phyloP scores from a whole-genome alignment of 2,888 invertebrate species.

The Liposcelis brunnea region DNA sequence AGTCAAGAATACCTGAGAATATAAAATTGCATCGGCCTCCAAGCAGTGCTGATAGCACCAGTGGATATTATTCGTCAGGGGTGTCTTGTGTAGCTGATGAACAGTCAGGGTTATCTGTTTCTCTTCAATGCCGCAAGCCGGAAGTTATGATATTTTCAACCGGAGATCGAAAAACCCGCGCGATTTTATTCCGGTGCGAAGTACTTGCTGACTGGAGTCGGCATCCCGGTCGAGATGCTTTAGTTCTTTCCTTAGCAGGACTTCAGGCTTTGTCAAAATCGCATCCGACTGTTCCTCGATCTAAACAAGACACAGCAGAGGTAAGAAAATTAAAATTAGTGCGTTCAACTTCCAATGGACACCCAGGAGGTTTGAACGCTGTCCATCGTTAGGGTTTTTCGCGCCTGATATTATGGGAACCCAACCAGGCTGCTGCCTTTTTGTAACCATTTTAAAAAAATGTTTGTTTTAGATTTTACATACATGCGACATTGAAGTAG shows the following conservation, averaged over 20 bases:
- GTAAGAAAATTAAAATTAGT: no score
- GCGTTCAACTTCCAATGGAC: no score
- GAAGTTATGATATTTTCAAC: conserved; percentile 59
- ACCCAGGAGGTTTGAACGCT: no score
- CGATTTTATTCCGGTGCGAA: conserved; percentile 49
- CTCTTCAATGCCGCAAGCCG: conserved; percentile 55
- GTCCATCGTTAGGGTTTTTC: no score
- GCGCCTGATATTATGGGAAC: no score
- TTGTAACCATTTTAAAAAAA: no score
- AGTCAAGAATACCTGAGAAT: no score
- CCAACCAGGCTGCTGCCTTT: no score
- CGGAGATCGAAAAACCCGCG: conserved; percentile 40
- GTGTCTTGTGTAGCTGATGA: conserved; percentile 26
- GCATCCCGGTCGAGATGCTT: conserved; percentile 43
- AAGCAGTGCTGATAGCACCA: conserved; percentile 37
- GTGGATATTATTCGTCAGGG: conserved; percentile 38
- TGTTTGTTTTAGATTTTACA: conserved; percentile 30
- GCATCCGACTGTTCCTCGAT: conserved; percentile 20
- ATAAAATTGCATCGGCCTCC: conserved; percentile 23
- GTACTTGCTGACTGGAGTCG: conserved; percentile 50
- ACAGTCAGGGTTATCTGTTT: conserved; percentile 43
- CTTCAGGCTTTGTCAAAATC: conserved; percentile 44
- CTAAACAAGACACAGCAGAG: no score
- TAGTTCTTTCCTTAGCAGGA: conserved; percentile 42
- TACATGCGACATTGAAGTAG: conserved; percentile 54